A percentile compares a stretch with the other conserved stretches of the same genome.
These are phyloP conservation scores for Arrhopalites spinosus DNA, from an alignment of 2,888 invertebrate genomes.

Conservation along the genomic window DNA sequence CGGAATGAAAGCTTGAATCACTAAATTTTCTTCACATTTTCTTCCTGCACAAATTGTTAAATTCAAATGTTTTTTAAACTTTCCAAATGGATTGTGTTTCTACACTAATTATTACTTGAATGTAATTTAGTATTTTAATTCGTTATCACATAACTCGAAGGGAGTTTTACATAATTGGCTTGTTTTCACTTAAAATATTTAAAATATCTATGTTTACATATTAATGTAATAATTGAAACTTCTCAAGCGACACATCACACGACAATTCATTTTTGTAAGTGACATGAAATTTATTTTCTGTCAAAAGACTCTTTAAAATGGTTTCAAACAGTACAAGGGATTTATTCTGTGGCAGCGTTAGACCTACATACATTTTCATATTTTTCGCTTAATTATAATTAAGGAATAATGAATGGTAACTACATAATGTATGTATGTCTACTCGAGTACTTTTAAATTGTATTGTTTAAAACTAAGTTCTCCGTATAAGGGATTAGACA, in stretches of 20 bases:
- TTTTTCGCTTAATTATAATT: neutral
- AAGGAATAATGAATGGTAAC: neutral
- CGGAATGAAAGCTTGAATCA: neutral
- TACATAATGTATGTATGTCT: neutral
- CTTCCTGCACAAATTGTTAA: neutral
- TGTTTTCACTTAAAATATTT: neutral
- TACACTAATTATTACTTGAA: no score
- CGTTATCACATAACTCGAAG: neutral
- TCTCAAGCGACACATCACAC: neutral
- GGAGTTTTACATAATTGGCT: neutral
- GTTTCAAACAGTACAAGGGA: slow-evolving; percentile 26
- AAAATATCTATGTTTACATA: neutral
- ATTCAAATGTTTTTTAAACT: neutral
- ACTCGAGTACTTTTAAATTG: slow-evolving; percentile 19
- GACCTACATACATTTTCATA: neutral
- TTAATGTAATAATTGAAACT: neutral
- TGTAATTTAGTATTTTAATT: no score
- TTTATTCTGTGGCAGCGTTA: slow-evolving; percentile 27
- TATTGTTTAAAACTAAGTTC: slow-evolving; percentile 33
- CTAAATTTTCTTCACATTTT: neutral
- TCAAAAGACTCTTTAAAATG: neutral
- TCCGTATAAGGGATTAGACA: slow-evolving; percentile 30
- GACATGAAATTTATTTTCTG: slow-evolving; percentile 9
- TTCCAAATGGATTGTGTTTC: no score
- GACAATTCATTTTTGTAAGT: slow-evolving; percentile 31